Percentiles rank a stretch among this genome's conserved stretches.
phyloP scores from a whole-genome alignment of 1,140 invertebrate genomes.

The Halesus radiatus region DNA sequence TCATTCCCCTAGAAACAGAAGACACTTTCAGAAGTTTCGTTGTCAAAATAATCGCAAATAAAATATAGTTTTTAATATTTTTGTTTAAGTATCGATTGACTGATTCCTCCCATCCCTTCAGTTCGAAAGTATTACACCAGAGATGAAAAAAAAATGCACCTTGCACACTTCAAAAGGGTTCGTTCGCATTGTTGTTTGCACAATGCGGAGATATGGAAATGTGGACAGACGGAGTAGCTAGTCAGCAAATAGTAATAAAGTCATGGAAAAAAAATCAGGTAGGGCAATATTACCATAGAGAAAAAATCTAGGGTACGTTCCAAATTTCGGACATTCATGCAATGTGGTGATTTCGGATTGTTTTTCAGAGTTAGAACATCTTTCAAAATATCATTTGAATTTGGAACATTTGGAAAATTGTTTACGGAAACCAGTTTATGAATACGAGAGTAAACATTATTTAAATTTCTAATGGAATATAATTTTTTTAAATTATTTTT shows the following conservation, averaged over 20 bases:
- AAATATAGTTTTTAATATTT: no score
- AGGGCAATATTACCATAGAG: not conserved
- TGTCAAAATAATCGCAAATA: no score
- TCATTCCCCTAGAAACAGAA: no score
- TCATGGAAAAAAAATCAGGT: conserved; percentile 19
- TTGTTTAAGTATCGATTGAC: not conserved
- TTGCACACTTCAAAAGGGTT: conserved; percentile 33
- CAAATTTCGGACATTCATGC: conserved; percentile 13
- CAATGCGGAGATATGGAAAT: conserved; percentile 29
- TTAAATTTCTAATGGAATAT: no score
- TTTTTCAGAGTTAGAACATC: not conserved
- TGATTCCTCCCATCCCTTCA: not conserved
- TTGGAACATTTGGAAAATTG: no score
- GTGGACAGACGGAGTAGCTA: not conserved
- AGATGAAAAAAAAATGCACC: conserved; percentile 5
- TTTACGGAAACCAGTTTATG: no score
- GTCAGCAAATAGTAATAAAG: not conserved
- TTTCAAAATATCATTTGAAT: not conserved
- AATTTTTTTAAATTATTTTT: no score
- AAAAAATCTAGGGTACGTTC: not conserved
- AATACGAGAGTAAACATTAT: no score
- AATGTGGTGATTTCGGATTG: not conserved
- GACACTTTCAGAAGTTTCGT: no score
- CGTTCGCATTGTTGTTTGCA: conserved; percentile 30
- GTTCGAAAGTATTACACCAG: conserved; percentile 7